Base-by-base conservation (phyloP, 2,888 invertebrate genomes). In the Pseudococcus viburni region DNA sequence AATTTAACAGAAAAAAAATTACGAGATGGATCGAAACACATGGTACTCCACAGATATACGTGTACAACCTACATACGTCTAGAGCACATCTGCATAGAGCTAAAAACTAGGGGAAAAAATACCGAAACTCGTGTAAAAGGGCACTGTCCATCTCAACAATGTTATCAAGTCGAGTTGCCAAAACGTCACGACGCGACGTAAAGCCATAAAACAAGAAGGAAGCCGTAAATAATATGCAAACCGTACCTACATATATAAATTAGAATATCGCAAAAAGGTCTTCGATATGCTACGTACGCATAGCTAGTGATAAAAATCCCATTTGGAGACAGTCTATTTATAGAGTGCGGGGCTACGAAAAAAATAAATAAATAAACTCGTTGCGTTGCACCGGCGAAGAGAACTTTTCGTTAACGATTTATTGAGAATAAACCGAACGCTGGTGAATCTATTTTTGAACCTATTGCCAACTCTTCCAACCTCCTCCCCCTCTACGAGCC, bases 391-490 rank as follows among this genome's bases (percentile, higher is more conserved):
- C 73, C 87, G 33, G 22, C 77, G 17, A 86, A 86, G 33, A 55
- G 80, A 33, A 33, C n/a, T 51, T 26, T 77, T 87, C 83, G 87
- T 87, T 87, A 87, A 87, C 80, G 87, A 87, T 87, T 87, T 87
- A 87, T 87, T 80, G 87, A 80, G 80, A 87, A 87, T 87, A 80
- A 87, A 87, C 87, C 80, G 77, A 87, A 87, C 55, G 87, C 39
- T 46, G 80, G 48, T 77, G 87, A 87, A 87, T 87, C 87, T 87
- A 87, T 87, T 87, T 87, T 87, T 87, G 87, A 87, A 87, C 77
- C 8, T 73, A 80, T 73, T 46, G 55, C 48, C 39, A 51, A 48
- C 51, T 48, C 80, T 3, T 3, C 3, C 1, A 33, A 1, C 26
- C 26, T 33, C 80, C 87, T 55, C 83, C 80, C 80, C 6, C 51